Evolutionary conservation across 30 jellyfish, hydroid and myxozoan genomes (phyloP), one percentile per base, ranked within the genome.

Genomic region (Phacellophora camtschatica): DNA sequence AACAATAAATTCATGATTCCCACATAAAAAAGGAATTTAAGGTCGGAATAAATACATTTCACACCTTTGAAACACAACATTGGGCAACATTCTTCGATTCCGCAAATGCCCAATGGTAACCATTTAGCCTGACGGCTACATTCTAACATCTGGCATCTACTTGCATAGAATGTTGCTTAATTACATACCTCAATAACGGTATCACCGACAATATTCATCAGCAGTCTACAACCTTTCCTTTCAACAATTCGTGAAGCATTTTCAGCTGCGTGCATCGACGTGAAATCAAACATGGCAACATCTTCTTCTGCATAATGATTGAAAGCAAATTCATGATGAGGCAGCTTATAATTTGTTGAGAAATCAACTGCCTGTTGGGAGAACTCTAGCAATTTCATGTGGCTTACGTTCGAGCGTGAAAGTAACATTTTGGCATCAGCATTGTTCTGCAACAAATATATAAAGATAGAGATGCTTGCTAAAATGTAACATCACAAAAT

Each of bases 231-330:
- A 34, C 97, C 97, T 56, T 85, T 84, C 37, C 98, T 85, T 59
- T 91, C 98, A n/a, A 84, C 73, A 19, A 91, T 91, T 35, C 92
- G 74, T 12, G 98, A 91, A 12, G 98, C 88, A 84, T 77, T 82
- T 61, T 91, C 95, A 2, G 98, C 98, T 36, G 88, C 96, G 57
- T 74, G 94, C 82, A 91, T 91, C 4, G 98, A 91, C 3, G 98
- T 91, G 80, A 91, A 91, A 56, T 91, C 98, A 85, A 91, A 91
- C 96, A 91, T 85, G 39, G 98, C 98, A 15, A 91, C 96, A 58
- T 91, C 98, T 66, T 91, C 98, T 80, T 91, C 85, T 9, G 95
- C 96, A 32, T 84, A 85, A 79, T 91, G 95, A 68, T 91, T 91
- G 41, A 58, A 13, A 12, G 98, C 98, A 56, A 91, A 91, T 65